These are phyloP conservation scores for Numenius arquata DNA, from an alignment of 2,113 vertebrate species.

Conservation along the genomic window DNA sequence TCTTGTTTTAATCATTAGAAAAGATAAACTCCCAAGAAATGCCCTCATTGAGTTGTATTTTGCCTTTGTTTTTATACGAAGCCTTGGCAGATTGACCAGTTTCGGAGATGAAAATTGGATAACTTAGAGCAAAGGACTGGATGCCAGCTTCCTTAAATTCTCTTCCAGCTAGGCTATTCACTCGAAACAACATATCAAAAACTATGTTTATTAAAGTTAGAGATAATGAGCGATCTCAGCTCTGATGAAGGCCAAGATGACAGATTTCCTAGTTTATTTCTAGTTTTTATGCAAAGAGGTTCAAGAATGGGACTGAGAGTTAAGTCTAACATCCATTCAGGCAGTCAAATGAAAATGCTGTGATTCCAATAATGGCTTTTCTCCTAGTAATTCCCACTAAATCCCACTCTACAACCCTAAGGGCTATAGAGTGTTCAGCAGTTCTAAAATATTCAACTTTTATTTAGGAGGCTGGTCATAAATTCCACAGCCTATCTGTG, in stretches of 20 bases:
- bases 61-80: background rate
- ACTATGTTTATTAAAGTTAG: background rate
- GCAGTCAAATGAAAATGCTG: background rate
- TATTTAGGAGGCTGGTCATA: background rate
- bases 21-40: background rate
- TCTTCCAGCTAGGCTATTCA: background rate
- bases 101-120: background rate
- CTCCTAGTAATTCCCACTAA: background rate
- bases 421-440: background rate
- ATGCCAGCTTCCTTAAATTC: background rate
- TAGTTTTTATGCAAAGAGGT: background rate
- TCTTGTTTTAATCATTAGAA: background rate
- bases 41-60: background rate
- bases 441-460: background rate
- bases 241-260: background rate
- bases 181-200: background rate
- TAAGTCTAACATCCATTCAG: background rate
- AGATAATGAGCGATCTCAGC: background rate
- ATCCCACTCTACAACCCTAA: background rate
- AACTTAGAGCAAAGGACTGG: background rate
- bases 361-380: background rate
- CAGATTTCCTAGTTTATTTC: background rate
- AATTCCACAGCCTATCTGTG: background rate
- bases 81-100: background rate
- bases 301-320: background rate